Conservation (phyloP, 2,113 vertebrate species). For the Myotis brandtii region DNA sequence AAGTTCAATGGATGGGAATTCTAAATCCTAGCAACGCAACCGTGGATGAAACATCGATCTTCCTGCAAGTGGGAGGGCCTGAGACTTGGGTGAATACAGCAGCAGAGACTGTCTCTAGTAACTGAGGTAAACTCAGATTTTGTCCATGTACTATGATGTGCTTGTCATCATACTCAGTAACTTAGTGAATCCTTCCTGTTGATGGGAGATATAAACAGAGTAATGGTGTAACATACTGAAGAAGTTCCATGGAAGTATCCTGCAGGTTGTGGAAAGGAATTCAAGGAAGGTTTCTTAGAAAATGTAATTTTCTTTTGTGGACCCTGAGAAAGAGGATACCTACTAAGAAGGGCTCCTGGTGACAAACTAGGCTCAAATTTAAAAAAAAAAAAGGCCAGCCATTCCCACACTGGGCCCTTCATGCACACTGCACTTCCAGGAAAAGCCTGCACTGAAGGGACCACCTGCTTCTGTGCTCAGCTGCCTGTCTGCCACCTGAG, state of each 20-base stretch:
- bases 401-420: background rate
- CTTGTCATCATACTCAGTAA: background rate
- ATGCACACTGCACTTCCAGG: background rate
- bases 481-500: background rate
- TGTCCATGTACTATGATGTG: background rate
- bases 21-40: background rate
- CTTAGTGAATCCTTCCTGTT: conserved; percentile 3
- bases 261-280: background rate
- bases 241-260: background rate
- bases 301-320: background rate
- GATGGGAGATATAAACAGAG: background rate
- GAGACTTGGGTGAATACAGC: background rate
- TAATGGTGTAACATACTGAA: background rate
- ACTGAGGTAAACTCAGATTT: background rate
- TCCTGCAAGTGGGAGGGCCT: background rate
- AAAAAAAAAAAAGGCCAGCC: background rate
- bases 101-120: background rate
- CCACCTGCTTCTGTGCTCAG: background rate
- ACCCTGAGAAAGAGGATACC: background rate
- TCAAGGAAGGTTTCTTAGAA: background rate
- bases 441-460: background rate
- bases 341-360: background rate
- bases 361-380: background rate
- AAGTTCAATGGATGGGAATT: background rate
- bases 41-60: background rate